Evolutionary conservation across 2,888 invertebrate species (phyloP).

Genomic region (Amblyteles armatorius): DNA sequence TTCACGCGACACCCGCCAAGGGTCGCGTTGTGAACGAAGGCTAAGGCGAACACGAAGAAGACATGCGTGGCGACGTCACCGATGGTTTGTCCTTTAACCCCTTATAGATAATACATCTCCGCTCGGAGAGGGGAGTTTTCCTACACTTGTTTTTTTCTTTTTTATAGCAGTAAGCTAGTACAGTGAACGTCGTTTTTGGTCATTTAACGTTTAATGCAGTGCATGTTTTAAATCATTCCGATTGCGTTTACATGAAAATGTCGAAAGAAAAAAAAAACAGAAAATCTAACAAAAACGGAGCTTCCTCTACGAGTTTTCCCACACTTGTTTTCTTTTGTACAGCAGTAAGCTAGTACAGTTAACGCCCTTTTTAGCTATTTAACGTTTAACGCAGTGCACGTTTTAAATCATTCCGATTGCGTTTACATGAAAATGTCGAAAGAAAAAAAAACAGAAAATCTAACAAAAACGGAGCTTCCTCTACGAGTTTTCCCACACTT

Average conservation of each 20-base stretch:
- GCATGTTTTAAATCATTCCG: not conserved
- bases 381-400: too few relatives aligned
- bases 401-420: not conserved
- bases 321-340: not conserved
- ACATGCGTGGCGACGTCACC: constrained; percentile 1
- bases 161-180: not conserved
- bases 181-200: not conserved
- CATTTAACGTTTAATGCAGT: too few relatives aligned
- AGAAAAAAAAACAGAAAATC: too few relatives aligned
- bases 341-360: not conserved
- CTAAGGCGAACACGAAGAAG: constrained; percentile 14
- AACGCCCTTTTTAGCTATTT: not conserved
- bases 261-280: not conserved
- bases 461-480: too few relatives aligned
- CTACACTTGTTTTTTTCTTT: not conserved
- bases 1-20: constrained; percentile 68
- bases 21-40: constrained; percentile 15
- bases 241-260: not conserved
- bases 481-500: not conserved
- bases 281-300: too few relatives aligned
- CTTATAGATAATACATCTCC: not conserved
- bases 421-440: not conserved
- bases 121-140: not conserved
- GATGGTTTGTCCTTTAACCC: constrained; percentile 29
- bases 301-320: not conserved